Base-by-base conservation (phyloP, 1,140 invertebrate species). In the Rhizoglyphus robini region DNA sequence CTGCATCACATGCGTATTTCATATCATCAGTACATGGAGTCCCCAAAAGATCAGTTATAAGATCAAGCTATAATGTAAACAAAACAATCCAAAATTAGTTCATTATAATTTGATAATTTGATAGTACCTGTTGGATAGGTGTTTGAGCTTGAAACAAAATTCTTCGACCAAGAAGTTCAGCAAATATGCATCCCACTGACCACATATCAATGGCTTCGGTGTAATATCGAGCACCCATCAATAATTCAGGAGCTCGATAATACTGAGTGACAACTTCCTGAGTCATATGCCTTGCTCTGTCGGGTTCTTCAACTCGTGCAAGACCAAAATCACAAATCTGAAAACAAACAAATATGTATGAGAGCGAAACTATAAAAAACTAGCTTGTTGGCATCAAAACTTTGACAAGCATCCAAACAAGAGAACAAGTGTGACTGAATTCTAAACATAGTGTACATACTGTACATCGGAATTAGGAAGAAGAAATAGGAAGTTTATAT, bases 181-280 rank as follows among this genome's bases (percentile, higher is more conserved):
- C 95, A 74, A 99, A 98, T 72, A 98, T 99, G 76, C 96, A 99
- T n/a, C 96, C 96, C 30, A 98, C 93, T 48, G 90, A 93, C 96
- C 95, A 99, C 18, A 98, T 90, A 75, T 99, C 96, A 38, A 99
- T 90, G 0, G 90, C 88, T 11, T 87, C 88, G 27, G 92, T 92
- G 78, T 99, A 99, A 77, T 99, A 95, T 70, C 90, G 86, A 3
- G 96, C 94, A 31, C 96, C 96, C 85, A 99, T 94, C 27, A 99
- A 80, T 70, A 99, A 88, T 81, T 99, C 96, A 18, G 96, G 96
- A 3, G 96, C 95, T 66, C 96, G 83, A 78, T 99, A 99, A 81
- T 99, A 99, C 78, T 98, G 95, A 61, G 94, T 95, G 59, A 96
- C 91, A 58, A 96, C 90, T 81, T 99, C 96, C 79, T 98, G 95